A percentile compares a stretch with the other conserved stretches of the same genome.
Evolutionary conservation across 2,113 vertebrate species (phyloP).

Genomic region (Petaurus breviceps): DNA sequence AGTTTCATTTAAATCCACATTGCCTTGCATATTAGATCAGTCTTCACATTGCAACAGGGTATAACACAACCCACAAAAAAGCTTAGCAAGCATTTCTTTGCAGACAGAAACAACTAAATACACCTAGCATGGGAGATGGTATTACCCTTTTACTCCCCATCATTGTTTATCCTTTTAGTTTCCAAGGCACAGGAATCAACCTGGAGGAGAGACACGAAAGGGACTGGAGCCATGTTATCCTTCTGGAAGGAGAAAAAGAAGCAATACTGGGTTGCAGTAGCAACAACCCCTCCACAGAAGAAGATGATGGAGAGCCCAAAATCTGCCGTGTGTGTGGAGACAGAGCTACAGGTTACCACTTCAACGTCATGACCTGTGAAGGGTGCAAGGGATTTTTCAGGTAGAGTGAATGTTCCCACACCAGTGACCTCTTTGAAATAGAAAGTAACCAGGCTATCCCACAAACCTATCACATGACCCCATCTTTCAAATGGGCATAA

Average conservation of each 20-base stretch:
- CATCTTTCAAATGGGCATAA: not conserved
- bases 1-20: not conserved
- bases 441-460: not conserved
- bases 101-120: not conserved
- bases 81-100: not conserved
- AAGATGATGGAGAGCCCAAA: conserved; percentile 74
- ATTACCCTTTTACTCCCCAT: not conserved
- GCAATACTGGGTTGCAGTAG: conserved; percentile 40
- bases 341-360: conserved; percentile 86
- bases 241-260: conserved; percentile 32
- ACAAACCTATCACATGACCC: not conserved
- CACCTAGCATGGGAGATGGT: not conserved
- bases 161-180: conserved; percentile 12
- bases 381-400: conserved; percentile 89
- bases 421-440: not conserved
- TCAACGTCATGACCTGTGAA: conserved; percentile 87
- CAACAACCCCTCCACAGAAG: not conserved
- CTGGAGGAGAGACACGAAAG: conserved; percentile 63
- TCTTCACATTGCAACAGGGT: not conserved
- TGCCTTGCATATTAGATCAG: not conserved
- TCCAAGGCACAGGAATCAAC: conserved; percentile 43
- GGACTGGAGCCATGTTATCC: conserved; percentile 1
- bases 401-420: conserved; percentile 64
- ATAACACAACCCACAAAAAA: not conserved
- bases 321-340: conserved; percentile 86